Conservation (phyloP, 1,140 invertebrate genomes). For the Bombus affinis region DNA sequence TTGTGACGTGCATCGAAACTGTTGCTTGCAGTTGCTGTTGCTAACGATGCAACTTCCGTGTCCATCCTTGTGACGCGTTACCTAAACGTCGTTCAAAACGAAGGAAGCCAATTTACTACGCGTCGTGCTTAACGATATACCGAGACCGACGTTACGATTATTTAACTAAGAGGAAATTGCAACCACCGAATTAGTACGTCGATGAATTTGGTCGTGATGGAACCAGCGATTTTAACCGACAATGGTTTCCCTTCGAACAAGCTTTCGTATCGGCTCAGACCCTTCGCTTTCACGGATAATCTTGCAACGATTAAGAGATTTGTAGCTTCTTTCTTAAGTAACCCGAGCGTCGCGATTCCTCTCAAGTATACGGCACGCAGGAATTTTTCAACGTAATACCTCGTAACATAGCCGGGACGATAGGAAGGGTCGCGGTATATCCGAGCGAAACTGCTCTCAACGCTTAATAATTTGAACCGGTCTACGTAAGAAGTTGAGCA, state of each 20-base stretch:
- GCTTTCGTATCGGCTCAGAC: constrained; percentile 2
- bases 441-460: neutral
- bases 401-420: neutral
- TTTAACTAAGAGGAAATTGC: constrained; percentile 42
- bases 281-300: neutral
- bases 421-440: neutral
- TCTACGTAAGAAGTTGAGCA: neutral
- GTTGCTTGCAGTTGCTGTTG: neutral
- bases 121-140: neutral
- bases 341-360: neutral
- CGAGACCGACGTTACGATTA: neutral
- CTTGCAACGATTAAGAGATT: neutral
- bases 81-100: constrained; percentile 13
- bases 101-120: neutral
- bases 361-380: no score
- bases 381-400: neutral
- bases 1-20: neutral
- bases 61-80: neutral
- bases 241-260: neutral
- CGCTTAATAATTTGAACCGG: neutral
- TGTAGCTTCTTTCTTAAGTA: neutral
- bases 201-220: constrained; percentile 57
- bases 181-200: constrained; percentile 53
- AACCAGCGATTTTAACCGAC: constrained; percentile 30
- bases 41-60: neutral